These are phyloP conservation scores for Lanistes nyassanus DNA, from an alignment of 1,140 invertebrate species.

Conservation along the genomic window DNA sequence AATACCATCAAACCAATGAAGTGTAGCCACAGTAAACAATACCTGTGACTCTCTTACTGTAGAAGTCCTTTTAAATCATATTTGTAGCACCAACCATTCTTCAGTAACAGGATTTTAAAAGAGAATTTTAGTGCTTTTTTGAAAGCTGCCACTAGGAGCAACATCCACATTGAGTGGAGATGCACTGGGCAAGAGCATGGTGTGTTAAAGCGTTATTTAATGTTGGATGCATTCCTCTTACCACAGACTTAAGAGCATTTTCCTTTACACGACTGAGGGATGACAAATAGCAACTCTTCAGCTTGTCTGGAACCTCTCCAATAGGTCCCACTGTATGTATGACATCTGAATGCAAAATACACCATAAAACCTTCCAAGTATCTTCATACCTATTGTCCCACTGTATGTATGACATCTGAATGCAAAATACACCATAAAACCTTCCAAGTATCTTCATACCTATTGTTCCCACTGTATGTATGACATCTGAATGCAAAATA, in stretches of 20 bases:
- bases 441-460: too few relatives aligned
- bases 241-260: slow-evolving; percentile 75
- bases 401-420: slow-evolving; percentile 85
- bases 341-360: slow-evolving; percentile 71
- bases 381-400: slow-evolving; percentile 76
- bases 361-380: background rate
- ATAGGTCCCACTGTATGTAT: slow-evolving; percentile 92
- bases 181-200: too few relatives aligned
- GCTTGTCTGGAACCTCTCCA: slow-evolving; percentile 75
- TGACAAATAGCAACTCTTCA: slow-evolving; percentile 78
- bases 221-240: slow-evolving; percentile 41
- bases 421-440: slow-evolving; percentile 14
- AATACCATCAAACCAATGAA: too few relatives aligned
- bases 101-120: too few relatives aligned
- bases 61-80: too few relatives aligned
- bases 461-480: slow-evolving; percentile 91
- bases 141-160: too few relatives aligned
- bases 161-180: too few relatives aligned
- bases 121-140: too few relatives aligned
- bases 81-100: too few relatives aligned
- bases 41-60: too few relatives aligned
- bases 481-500: slow-evolving; percentile 72
- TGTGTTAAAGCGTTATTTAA: too few relatives aligned
- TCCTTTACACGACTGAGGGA: slow-evolving; percentile 73
- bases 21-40: too few relatives aligned